Percentiles rank a stretch among this genome's conserved stretches.
These are phyloP conservation scores for Lithophane semibrunnea DNA, from an alignment of 2,888 invertebrate genomes.

Conservation along the genomic window DNA sequence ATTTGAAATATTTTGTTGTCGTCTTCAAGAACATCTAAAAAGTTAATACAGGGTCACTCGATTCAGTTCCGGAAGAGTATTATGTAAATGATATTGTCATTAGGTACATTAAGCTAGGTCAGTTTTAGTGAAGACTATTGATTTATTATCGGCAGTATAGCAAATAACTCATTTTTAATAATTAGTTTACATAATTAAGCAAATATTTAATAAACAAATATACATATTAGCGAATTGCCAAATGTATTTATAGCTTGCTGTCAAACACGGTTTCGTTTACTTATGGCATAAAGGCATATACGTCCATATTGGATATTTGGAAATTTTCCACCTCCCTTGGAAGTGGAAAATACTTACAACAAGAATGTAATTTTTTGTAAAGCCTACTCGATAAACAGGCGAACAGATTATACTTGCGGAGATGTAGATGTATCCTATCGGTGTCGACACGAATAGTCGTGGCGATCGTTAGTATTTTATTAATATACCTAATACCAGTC, in stretches of 20 bases:
- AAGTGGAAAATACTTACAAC: constrained; percentile 3
- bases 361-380: not conserved
- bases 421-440: not conserved
- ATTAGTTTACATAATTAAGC: constrained; percentile 18
- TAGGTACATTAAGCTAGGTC: not conserved
- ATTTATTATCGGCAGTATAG: not conserved
- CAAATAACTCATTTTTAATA: not conserved
- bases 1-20: too few species aligned
- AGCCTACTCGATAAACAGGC: not conserved
- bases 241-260: constrained; percentile 9
- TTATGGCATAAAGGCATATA: not conserved
- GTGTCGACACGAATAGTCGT: not conserved
- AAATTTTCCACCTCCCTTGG: not conserved
- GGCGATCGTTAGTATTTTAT: not conserved
- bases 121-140: constrained; percentile 5
- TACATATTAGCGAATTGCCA: not conserved
- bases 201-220: constrained; percentile 21
- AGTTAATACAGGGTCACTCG: not conserved
- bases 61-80: not conserved
- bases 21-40: not conserved
- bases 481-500: not conserved
- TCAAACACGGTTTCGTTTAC: constrained; percentile 1
- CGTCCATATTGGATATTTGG: constrained; percentile 3
- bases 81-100: not conserved
- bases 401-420: not conserved